Evolutionary conservation across 2,797 vertebrate species (phyloP), one percentile per base, ranked within the genome.

Genomic region (Platalea minor): DNA sequence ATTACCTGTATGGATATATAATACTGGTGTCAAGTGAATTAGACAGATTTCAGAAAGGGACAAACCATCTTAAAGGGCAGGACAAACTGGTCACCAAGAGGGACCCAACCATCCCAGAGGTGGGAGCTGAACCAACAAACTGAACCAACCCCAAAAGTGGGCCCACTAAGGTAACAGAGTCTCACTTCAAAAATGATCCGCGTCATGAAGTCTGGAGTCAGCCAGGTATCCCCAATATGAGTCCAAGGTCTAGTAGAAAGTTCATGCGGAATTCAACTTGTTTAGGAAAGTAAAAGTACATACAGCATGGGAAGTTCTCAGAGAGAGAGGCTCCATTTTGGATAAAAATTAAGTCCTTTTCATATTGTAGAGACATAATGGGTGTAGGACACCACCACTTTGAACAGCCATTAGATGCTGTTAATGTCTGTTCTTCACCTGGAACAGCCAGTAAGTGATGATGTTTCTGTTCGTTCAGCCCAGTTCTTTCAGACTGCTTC

Each of bases 141-240:
- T 43, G 18, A 74, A 65, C 15, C 13, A 37, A 50, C 8, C 25
- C 5, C 19, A 24, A 39, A 61, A 63, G 23, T 18, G 4, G 8
- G 5, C 17, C 28, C 8, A 28, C 41, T 25, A 54, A 50, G 7
- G 35, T 19, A 75, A 59, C 8, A 14, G 26, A 50, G 7, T 39
- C 17, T 69, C 4, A 12, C 35, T 67, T 90, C 2, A 85, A 48
- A 92, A 67, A 54, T 59, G 0, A 37, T 15, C 15, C 25, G 11
- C 0, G 0, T 41, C 11, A 28, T 3, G 1, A 14, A 65, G 4
- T 35, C 24, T 51, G 14, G 26, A 70, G 28, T 50, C 28, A 68
- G 9, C 17, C 14, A 46, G 13, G 4, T 20, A 41, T n/a, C n/a
- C 16, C 23, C 24, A 48, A 0, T 13, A 13, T 45, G 4, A 69